A percentile compares a stretch with the other conserved stretches of the same genome.
These are phyloP conservation scores for Vesta saturnalis DNA, from an alignment of 2,888 invertebrate species.

Conservation along the genomic window DNA sequence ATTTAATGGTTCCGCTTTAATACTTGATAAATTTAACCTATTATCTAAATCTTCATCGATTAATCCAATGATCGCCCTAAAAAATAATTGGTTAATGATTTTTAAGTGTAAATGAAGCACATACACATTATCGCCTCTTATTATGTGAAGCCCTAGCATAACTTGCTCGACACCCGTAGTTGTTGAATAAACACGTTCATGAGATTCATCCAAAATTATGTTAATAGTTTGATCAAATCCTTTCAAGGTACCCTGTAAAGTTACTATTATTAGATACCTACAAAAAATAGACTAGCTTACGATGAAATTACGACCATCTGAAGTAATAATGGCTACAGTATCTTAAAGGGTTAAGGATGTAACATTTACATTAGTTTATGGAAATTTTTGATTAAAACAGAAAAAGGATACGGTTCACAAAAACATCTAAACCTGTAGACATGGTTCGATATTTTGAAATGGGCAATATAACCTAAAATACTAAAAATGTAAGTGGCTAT, in stretches of 20 bases:
- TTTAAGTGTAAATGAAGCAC: too few species aligned
- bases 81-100: too few species aligned
- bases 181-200: slow-evolving; percentile 97
- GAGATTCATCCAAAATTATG: slow-evolving; percentile 96
- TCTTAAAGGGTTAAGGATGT: slow-evolving; percentile 62
- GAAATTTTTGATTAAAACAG: slow-evolving; percentile 26
- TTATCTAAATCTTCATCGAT: slow-evolving; percentile 87
- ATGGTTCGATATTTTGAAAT: slow-evolving; percentile 61
- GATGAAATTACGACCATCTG: slow-evolving; percentile 95
- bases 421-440: slow-evolving; percentile 87
- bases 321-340: slow-evolving; percentile 94
- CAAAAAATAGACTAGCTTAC: slow-evolving; percentile 63
- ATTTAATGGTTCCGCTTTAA: slow-evolving; percentile 85
- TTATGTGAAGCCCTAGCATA: slow-evolving; percentile 95
- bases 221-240: slow-evolving; percentile 99
- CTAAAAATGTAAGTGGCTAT: too few species aligned
- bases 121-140: slow-evolving; percentile 97
- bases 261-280: slow-evolving; percentile 9
- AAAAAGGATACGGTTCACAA: slow-evolving; percentile 82
- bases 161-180: slow-evolving; percentile 94
- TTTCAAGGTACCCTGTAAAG: slow-evolving; percentile 86
- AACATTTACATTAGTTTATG: slow-evolving; percentile 29
- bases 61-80: slow-evolving; percentile 81
- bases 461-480: neutral
- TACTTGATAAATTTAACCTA: slow-evolving; percentile 79